These are phyloP conservation scores for Drosophila macrospina DNA, from an alignment of 2,888 invertebrate species.

Conservation along the genomic window DNA sequence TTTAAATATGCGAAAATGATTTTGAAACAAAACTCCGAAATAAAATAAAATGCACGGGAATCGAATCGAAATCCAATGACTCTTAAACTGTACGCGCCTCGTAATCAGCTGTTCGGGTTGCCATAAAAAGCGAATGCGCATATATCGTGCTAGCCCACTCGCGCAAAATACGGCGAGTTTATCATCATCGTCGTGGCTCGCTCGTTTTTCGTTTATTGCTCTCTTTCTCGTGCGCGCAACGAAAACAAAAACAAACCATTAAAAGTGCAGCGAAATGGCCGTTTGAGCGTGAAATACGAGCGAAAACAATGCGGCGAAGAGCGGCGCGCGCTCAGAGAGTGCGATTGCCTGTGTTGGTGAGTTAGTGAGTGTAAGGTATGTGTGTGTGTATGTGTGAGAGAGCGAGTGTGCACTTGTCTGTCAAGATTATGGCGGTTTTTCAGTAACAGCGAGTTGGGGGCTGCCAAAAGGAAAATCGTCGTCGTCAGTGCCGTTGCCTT, in stretches of 20 bases:
- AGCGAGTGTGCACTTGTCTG: constrained; percentile 71
- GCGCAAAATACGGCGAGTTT: constrained; percentile 65
- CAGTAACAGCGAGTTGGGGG: constrained; percentile 54
- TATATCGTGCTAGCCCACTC: constrained; percentile 60
- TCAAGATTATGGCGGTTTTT: constrained; percentile 81
- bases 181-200: constrained; percentile 24
- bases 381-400: constrained; percentile 38
- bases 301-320: constrained; percentile 77
- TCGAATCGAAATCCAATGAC: constrained; percentile 32
- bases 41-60: not conserved
- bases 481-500: constrained; percentile 23
- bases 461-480: constrained; percentile 54
- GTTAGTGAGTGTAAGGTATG: constrained; percentile 16
- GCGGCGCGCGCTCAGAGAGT: constrained; percentile 27
- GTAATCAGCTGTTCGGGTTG: constrained; percentile 70
- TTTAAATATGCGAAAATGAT: constrained; percentile 24
- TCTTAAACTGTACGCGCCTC: constrained; percentile 52
- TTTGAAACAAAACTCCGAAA: not conserved
- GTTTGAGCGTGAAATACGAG: constrained; percentile 78
- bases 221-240: constrained; percentile 53
- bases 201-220: constrained; percentile 33
- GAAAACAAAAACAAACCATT: constrained; percentile 78
- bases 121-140: constrained; percentile 63
- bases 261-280: constrained; percentile 69
- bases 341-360: constrained; percentile 16